Base-by-base conservation (phyloP, 2,888 invertebrate species). In the Chamaedrilus cognettii region DNA sequence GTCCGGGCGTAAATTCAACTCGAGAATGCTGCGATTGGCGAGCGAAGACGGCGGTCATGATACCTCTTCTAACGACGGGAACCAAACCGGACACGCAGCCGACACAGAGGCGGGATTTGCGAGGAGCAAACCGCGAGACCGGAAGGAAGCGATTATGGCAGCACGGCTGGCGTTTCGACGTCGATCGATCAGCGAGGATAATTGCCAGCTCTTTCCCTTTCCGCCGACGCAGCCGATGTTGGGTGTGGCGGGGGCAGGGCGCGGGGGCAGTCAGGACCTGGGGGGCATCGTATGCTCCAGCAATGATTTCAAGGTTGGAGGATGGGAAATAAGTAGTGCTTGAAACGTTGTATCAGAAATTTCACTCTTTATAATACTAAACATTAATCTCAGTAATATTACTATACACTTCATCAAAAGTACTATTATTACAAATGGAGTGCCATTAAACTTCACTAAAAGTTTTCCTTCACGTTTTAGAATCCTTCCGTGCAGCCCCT, bases 131-230 rank as follows among this genome's bases (percentile, higher is more conserved):
- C 51, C 28, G 7, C 55, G 55, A 19, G 55, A 52, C 26, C 19
- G 55, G 5, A 52, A 26, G 7, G 55, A 52, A 23, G 26, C 55
- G 11, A 52, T 52, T 26, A 7, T 52, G n/a, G 69, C 58, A 19
- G 69, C 69, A 15, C 33, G 70, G 26, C n/a, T 28, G 15, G 66
- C 66, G 4, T 72, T 72, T 57, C 30, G 72, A 19, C 63, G 74
- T 2, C 64, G 74, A 19, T 74, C 74, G 19, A 74, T 74, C 62
- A 74, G 74, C 52, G 74, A 74, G 42, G 73, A 74, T 62, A 71
- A 68, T n/a, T 62, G 62, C 62, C 19, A 51, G 0, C 15, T 58
- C 7, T 58, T 58, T 33, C 19, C 32, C 31, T 11, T 11, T 23
- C 31, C 30, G 31, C 31, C 23, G 31, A n/a, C 62, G 11, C 51